These are phyloP conservation scores for Dendrolimus houi DNA, from an alignment of 2,888 invertebrate species.

Conservation along the genomic window DNA sequence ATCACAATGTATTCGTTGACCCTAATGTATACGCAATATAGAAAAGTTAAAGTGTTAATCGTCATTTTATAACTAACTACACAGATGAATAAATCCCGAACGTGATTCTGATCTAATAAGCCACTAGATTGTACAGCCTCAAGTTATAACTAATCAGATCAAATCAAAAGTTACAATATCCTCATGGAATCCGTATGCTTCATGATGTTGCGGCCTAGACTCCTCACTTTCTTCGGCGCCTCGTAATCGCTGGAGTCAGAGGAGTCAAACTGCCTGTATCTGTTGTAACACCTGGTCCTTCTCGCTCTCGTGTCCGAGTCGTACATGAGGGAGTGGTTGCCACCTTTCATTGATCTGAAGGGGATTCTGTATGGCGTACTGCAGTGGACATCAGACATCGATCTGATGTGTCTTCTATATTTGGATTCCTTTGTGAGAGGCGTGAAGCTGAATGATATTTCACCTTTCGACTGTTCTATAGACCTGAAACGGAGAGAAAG, in stretches of 20 bases:
- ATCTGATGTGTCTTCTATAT: slow-evolving; percentile 57
- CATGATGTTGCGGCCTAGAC: slow-evolving; percentile 54
- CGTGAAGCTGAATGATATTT: slow-evolving; percentile 36
- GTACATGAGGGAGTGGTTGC: slow-evolving; percentile 51
- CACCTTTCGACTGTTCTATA: slow-evolving; percentile 40
- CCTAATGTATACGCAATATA: too few species aligned
- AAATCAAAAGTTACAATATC: slow-evolving; percentile 45
- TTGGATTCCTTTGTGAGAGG: slow-evolving; percentile 62
- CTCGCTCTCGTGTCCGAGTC: slow-evolving; percentile 60
- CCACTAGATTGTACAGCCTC: slow-evolving; percentile 52
- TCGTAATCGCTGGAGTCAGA: slow-evolving; percentile 62
- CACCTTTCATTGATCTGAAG: slow-evolving; percentile 47
- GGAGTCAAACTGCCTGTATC: slow-evolving; percentile 43
- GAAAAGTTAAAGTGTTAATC: too few species aligned
- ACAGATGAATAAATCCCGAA: slow-evolving; percentile 10
- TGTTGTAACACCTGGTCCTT: slow-evolving; percentile 41
- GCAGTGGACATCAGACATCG: slow-evolving; percentile 69
- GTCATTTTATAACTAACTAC: too few species aligned
- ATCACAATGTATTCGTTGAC: slow-evolving; percentile 7
- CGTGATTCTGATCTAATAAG: slow-evolving; percentile 28
- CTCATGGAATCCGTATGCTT: slow-evolving; percentile 68
- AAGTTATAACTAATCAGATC: slow-evolving; percentile 23
- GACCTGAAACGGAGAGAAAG: slow-evolving; percentile 46
- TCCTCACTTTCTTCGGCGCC: slow-evolving; percentile 38
- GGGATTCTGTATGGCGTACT: slow-evolving; percentile 59